Conservation (phyloP, 2,797 vertebrate species). For the Tiaroga cobitis region DNA sequence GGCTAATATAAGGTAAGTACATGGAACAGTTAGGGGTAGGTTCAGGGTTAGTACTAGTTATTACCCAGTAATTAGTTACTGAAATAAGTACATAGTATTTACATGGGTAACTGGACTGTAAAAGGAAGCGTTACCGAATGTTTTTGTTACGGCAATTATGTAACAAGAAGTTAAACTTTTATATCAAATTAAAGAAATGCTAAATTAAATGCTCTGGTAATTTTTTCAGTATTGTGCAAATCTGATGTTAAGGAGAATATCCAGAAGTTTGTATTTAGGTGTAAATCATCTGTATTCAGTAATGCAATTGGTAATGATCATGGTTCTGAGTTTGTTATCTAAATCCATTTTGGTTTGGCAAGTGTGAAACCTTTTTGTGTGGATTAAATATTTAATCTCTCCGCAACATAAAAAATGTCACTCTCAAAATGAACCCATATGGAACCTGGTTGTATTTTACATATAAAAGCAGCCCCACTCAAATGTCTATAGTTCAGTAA, state of each 20-base stretch:
- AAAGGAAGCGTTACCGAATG: too few species aligned
- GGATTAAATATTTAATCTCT: constrained; percentile 41
- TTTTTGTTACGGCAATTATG: neutral
- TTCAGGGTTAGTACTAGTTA: too few species aligned
- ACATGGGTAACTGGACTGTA: too few species aligned
- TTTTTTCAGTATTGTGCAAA: neutral
- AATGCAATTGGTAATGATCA: constrained; percentile 20
- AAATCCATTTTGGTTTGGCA: constrained; percentile 18
- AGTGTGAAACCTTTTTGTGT: constrained; percentile 19
- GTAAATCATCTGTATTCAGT: neutral
- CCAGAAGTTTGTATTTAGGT: neutral
- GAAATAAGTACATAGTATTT: too few species aligned
- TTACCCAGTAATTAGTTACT: too few species aligned
- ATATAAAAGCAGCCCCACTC: constrained; percentile 32
- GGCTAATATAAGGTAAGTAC: too few species aligned
- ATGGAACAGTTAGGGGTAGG: too few species aligned
- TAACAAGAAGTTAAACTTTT: neutral
- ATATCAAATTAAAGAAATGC: neutral
- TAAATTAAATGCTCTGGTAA: neutral
- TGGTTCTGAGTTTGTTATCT: neutral
- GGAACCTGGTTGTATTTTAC: constrained; percentile 32
- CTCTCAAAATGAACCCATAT: constrained; percentile 36
- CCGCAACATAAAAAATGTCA: constrained; percentile 33
- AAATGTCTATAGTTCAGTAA: constrained; percentile 17
- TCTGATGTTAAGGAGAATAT: neutral